phyloP scores from a whole-genome alignment of 2,113 vertebrate genomes.

The Dendropsophus ebraccatus region DNA sequence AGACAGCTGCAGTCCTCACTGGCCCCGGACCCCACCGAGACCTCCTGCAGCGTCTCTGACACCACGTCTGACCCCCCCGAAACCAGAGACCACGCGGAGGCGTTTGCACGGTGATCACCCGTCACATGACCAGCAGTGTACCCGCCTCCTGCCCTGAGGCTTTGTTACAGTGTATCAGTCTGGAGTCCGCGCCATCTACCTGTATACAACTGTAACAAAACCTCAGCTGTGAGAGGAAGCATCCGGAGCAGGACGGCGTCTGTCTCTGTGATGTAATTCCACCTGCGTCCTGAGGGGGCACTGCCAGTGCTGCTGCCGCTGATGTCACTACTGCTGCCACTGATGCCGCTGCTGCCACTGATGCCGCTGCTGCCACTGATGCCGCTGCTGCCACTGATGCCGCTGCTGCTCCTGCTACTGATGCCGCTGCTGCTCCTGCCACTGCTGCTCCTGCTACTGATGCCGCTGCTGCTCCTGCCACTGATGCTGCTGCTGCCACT shows the following conservation, averaged over 20 bases:
- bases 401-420: too few species aligned
- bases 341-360: too few species aligned
- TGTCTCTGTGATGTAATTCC: neutral
- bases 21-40: neutral
- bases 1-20: neutral
- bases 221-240: neutral
- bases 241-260: too few species aligned
- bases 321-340: too few species aligned
- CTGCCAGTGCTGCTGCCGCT: too few species aligned
- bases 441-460: neutral
- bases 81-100: neutral
- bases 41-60: neutral
- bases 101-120: neutral
- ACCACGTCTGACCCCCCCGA: neutral
- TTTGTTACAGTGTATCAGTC: constrained; percentile 2
- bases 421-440: too few species aligned
- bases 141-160: too few species aligned
- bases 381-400: too few species aligned
- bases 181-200: too few species aligned
- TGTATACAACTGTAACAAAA: neutral
- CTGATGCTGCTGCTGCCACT: too few species aligned
- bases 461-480: too few species aligned
- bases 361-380: too few species aligned
- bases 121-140: neutral
- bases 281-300: neutral